phyloP scores from a whole-genome alignment of 2,797 vertebrate genomes.

The Sternarchorhynchus goeldii region DNA sequence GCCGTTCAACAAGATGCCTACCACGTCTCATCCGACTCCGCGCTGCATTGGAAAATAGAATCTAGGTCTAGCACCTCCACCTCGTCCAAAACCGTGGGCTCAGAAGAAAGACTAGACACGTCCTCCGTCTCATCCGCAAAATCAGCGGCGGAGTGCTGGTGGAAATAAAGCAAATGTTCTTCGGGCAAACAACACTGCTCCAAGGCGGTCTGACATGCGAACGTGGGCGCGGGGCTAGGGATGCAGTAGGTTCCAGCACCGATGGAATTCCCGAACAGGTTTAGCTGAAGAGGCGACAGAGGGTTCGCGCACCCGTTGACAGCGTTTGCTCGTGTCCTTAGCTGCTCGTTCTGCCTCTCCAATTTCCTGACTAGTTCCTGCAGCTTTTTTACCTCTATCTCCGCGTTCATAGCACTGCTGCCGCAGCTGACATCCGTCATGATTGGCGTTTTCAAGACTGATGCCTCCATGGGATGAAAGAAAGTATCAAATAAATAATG shows the following conservation, averaged over 20 bases:
- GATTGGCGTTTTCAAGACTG: slow-evolving; percentile 66
- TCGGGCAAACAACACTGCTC: slow-evolving; percentile 46
- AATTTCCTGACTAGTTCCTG: slow-evolving; percentile 91
- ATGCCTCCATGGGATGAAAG: slow-evolving; percentile 68
- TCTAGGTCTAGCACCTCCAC: slow-evolving; percentile 87
- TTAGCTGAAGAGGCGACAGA: slow-evolving; percentile 50
- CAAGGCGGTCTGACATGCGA: slow-evolving; percentile 68
- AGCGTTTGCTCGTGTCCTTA: slow-evolving; percentile 78
- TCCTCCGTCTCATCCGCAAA: slow-evolving; percentile 51
- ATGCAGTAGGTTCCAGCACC: slow-evolving; percentile 62
- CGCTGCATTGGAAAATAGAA: slow-evolving; percentile 64
- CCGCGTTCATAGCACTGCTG: slow-evolving; percentile 75
- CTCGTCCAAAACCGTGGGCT: slow-evolving; percentile 81
- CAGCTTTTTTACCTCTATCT: slow-evolving; percentile 93
- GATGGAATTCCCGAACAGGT: slow-evolving; percentile 31
- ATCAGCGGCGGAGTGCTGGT: slow-evolving; percentile 60
- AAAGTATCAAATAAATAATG: neutral
- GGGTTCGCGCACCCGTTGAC: slow-evolving; percentile 62
- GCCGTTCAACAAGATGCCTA: slow-evolving; percentile 56
- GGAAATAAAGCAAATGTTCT: slow-evolving; percentile 78
- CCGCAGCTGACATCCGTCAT: slow-evolving; percentile 79
- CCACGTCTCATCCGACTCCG: slow-evolving; percentile 86
- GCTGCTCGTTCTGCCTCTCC: slow-evolving; percentile 89
- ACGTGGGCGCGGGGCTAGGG: slow-evolving; percentile 72
- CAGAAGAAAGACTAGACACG: slow-evolving; percentile 31